Percentiles rank a stretch among this genome's conserved stretches.
Evolutionary conservation across 2,888 invertebrate species (phyloP).

Genomic region (Heliconius aoede): DNA sequence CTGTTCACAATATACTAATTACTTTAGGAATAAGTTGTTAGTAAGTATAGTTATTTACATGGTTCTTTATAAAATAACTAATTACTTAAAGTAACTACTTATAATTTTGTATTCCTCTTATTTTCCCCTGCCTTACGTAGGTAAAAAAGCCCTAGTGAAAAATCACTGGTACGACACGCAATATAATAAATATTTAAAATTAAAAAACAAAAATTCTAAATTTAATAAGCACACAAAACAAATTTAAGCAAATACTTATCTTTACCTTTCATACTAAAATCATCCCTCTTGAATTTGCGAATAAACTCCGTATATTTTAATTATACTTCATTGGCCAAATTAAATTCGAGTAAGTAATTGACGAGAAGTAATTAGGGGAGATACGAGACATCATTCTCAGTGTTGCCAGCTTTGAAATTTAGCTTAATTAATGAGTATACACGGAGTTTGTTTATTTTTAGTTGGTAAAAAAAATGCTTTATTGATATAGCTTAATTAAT

Average conservation of each 20-base stretch:
- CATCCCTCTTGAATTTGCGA: constrained; percentile 61
- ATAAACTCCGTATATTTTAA: constrained; percentile 81
- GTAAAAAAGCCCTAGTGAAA: too few species aligned
- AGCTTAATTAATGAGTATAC: constrained; percentile 53
- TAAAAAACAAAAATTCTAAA: neutral
- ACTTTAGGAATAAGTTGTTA: too few species aligned
- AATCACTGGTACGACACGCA: neutral
- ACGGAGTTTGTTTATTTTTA: constrained; percentile 50
- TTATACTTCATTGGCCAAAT: constrained; percentile 83
- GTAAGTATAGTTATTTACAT: too few species aligned
- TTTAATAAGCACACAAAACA: constrained; percentile 1
- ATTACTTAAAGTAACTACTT: too few species aligned
- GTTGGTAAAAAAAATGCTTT: neutral
- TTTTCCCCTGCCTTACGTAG: too few species aligned
- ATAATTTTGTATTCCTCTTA: too few species aligned
- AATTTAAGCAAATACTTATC: constrained; percentile 37
- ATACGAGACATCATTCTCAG: constrained; percentile 62
- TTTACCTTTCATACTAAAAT: constrained; percentile 39
- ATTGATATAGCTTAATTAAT: neutral
- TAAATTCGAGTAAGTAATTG: constrained; percentile 81
- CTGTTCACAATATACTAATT: too few species aligned
- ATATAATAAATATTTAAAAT: neutral
- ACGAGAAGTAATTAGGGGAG: constrained; percentile 74
- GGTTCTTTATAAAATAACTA: too few species aligned
- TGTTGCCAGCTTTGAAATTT: constrained; percentile 59